These are phyloP conservation scores for Pipa parva DNA, from an alignment of 2,113 vertebrate species.

Conservation along the genomic window DNA sequence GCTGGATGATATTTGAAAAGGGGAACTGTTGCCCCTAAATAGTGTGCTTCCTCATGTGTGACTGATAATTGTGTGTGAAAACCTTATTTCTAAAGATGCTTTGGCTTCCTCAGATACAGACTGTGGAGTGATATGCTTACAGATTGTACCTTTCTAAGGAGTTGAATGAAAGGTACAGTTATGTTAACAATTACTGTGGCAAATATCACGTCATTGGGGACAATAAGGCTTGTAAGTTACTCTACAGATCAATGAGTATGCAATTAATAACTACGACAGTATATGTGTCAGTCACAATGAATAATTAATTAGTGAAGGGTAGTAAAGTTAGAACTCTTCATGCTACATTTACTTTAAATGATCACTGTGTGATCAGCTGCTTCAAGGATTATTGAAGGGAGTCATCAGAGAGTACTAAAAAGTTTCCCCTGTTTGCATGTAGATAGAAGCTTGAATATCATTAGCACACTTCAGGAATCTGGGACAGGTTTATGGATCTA, in stretches of 20 bases:
- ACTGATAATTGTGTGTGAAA: no score
- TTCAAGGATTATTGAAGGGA: neutral
- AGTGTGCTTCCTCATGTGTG: no score
- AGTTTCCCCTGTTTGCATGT: neutral
- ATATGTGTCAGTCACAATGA: neutral
- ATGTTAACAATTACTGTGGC: no score
- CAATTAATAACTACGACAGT: neutral
- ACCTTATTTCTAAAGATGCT: no score
- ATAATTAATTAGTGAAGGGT: neutral
- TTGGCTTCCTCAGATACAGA: no score
- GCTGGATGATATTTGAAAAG: no score
- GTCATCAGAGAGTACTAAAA: neutral
- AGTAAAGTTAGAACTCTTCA: neutral
- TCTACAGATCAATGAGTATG: neutral
- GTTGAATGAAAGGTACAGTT: no score
- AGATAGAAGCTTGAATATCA: neutral
- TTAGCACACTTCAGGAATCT: neutral
- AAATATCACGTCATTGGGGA: no score
- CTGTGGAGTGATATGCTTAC: no score
- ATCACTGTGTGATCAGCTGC: neutral
- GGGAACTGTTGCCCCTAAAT: no score
- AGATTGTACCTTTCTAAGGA: no score
- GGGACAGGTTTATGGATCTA: conserved; percentile 6
- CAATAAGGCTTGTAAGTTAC: neutral
- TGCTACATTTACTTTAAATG: conserved; percentile 1